Evolutionary conservation across 2,888 invertebrate species (phyloP).

Genomic region (Tenthredo livida): DNA sequence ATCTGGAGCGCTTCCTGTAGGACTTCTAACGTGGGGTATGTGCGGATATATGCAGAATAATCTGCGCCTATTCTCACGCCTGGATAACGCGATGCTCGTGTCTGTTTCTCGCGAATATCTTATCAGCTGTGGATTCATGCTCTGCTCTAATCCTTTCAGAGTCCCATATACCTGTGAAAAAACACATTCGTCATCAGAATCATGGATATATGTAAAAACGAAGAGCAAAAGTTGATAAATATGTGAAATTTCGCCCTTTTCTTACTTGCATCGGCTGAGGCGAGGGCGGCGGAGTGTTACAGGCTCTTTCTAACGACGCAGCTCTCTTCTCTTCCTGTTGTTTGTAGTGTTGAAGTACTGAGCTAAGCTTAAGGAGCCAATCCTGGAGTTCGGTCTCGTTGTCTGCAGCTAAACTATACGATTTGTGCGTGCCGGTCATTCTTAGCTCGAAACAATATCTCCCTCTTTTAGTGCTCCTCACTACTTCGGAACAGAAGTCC

Average conservation of each 20-base stretch:
- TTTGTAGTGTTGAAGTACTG: slow-evolving; percentile 91
- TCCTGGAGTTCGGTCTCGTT: slow-evolving; percentile 90
- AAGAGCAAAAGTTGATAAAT: slow-evolving; percentile 54
- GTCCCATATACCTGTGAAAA: slow-evolving; percentile 85
- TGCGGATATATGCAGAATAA: slow-evolving; percentile 87
- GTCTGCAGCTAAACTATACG: slow-evolving; percentile 92
- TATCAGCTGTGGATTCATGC: slow-evolving; percentile 94
- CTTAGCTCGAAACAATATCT: slow-evolving; percentile 92
- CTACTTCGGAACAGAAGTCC: slow-evolving; percentile 95
- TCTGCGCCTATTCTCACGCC: slow-evolving; percentile 89
- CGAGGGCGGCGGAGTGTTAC: slow-evolving; percentile 81
- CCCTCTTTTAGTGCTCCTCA: slow-evolving; percentile 92
- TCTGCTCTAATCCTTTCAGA: slow-evolving; percentile 92
- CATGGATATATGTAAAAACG: slow-evolving; percentile 55
- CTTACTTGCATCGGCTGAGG: slow-evolving; percentile 81
- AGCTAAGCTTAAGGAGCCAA: slow-evolving; percentile 91
- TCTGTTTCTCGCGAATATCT: slow-evolving; percentile 96
- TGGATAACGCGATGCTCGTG: slow-evolving; percentile 88
- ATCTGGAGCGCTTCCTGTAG: slow-evolving; percentile 72
- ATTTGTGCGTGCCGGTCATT: slow-evolving; percentile 92
- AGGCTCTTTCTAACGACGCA: slow-evolving; percentile 83
- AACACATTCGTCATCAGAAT: not conserved
- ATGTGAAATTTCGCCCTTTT: slow-evolving; percentile 14
- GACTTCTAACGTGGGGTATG: slow-evolving; percentile 77
- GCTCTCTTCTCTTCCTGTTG: slow-evolving; percentile 89